Evolutionary conservation across 2,797 vertebrate species (phyloP), one percentile per base, ranked within the genome.

Genomic region (Antrozous pallidus): DNA sequence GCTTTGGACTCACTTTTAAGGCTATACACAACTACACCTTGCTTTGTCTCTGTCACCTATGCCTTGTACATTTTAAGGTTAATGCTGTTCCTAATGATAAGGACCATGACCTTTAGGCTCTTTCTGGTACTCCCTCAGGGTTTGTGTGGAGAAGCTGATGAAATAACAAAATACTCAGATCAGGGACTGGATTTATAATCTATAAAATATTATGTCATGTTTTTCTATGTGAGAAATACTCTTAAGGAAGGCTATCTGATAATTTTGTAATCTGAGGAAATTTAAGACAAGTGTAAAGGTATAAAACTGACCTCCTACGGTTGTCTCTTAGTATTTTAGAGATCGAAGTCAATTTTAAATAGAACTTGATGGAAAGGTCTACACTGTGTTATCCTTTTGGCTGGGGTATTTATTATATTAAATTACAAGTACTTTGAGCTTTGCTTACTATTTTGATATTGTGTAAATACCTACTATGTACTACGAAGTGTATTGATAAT

Each of bases 241-340:
- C 83, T 75, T n/a, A 90, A 85, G 54, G 47, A 79, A 93, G 31
- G 17, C 5, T n/a, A 49, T 77, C 20, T 90, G 56, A 51, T 80
- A 49, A 93, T 73, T 84, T 75, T 95, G 36, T 56, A 81, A 12
- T 74, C 70, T 75, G 33, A 71, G 17, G 31, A 92, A 77, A 95
- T 93, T 91, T 88, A 94, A 91, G 87, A 73, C 31, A 93, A 91
- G 13, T 38, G 8, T 49, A 87, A 84, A 87, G 47, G 47, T 75
- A 78, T 17, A 90, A 90, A 88, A 77, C 13, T 67, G 31, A 83
- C 67, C 36, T 82, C 65, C 93, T 90, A 6, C 38, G 58, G 11
- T 69, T 16, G 8, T 56, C 45, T 87, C 22, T 92, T 71, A 95
- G 42, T n/a, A 83, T 94, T 83, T 91, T 89, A 51, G 26, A 63